Evolutionary conservation across 2,888 invertebrate genomes (phyloP).

Genomic region (Brachypalpus laphriformis): DNA sequence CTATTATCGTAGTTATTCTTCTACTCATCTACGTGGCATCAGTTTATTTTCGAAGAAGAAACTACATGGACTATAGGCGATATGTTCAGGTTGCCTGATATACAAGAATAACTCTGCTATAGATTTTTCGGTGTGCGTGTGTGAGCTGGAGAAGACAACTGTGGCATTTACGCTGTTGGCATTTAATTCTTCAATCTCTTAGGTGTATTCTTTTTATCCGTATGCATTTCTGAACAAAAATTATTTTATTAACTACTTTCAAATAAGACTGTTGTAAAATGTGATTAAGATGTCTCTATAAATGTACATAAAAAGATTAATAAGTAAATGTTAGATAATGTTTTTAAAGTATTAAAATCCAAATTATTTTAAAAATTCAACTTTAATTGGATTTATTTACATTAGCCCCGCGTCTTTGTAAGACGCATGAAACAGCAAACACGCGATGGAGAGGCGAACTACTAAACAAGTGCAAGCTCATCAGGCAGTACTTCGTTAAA

Average conservation of each 20-base stretch:
- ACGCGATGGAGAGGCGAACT: no score
- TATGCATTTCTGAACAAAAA: constrained; percentile 33
- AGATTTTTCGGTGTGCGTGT: constrained; percentile 38
- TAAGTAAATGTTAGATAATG: constrained; percentile 11
- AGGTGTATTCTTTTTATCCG: constrained; percentile 52
- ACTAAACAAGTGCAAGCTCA: no score
- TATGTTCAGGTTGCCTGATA: constrained; percentile 80
- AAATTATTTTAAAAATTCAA: neutral
- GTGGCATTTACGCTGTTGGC: constrained; percentile 63
- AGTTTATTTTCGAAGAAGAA: constrained; percentile 80
- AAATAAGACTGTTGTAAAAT: constrained; percentile 63
- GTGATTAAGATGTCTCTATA: constrained; percentile 22
- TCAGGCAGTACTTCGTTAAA: no score
- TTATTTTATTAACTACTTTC: constrained; percentile 31
- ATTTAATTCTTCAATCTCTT: constrained; percentile 53
- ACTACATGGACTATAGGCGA: constrained; percentile 79
- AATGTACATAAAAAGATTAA: constrained; percentile 24
- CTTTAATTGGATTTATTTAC: neutral
- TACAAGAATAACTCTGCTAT: constrained; percentile 35
- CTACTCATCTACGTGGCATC: constrained; percentile 78
- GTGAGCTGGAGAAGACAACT: constrained; percentile 42
- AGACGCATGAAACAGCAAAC: no score
- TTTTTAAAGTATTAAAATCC: constrained; percentile 15
- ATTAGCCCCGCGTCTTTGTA: no score
- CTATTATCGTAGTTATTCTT: constrained; percentile 78